Conservation (phyloP, 2,888 invertebrate genomes). For the Aplocera efformata region DNA sequence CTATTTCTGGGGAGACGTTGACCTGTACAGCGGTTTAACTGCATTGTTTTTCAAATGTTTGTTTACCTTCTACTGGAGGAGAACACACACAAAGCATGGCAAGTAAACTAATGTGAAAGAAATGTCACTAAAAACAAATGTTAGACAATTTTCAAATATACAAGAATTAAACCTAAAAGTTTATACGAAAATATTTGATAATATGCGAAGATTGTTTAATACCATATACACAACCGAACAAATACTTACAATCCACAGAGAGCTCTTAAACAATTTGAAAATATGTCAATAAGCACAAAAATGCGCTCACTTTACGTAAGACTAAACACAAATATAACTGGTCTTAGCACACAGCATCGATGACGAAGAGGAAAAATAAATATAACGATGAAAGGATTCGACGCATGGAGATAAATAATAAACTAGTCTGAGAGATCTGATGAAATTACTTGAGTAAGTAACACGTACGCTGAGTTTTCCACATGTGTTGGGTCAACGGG, state of each 20-base stretch:
- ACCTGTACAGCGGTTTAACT: slow-evolving; percentile 40
- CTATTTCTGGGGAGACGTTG: slow-evolving; percentile 74
- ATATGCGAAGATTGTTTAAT: no score
- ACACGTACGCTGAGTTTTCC: slow-evolving; percentile 12
- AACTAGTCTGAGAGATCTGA: slow-evolving; percentile 8
- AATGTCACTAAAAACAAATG: no score
- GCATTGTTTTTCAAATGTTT: slow-evolving; percentile 18
- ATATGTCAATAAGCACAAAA: no score
- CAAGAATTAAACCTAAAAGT: no score
- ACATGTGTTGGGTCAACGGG: slow-evolving; percentile 23
- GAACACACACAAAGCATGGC: no score
- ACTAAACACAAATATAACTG: neutral
- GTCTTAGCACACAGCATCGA: neutral
- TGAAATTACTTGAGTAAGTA: slow-evolving; percentile 16
- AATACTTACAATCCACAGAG: no score
- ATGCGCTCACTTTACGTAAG: no score
- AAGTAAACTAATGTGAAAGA: no score
- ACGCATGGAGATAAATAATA: slow-evolving; percentile 10
- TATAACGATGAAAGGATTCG: slow-evolving; percentile 7
- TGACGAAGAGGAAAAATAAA: slow-evolving; percentile 7
- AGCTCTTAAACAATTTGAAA: no score
- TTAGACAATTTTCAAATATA: no score
- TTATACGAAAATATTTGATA: no score
- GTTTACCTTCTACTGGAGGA: slow-evolving; percentile 9
- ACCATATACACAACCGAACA: no score